Conservation (phyloP, 2,113 vertebrate genomes). For the Ploceus nigricollis region DNA sequence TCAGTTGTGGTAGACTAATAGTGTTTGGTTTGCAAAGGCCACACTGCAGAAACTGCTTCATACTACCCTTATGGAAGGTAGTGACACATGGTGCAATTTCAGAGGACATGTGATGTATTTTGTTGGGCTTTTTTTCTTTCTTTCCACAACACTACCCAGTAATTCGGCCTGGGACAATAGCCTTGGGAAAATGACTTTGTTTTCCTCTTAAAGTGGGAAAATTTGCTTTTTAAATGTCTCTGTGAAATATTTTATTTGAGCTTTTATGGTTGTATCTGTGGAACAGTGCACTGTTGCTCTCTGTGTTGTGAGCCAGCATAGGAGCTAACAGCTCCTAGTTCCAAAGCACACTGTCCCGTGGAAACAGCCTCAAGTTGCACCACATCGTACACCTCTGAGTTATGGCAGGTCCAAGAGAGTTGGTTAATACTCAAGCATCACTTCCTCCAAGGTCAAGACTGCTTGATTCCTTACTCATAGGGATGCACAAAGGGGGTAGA, state of each 20-base stretch:
- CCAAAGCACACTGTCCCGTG: not conserved
- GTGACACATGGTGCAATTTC: not conserved
- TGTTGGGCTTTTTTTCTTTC: no score
- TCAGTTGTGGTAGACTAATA: not conserved
- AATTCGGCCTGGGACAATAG: not conserved
- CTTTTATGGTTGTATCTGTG: not conserved
- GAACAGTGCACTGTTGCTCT: not conserved
- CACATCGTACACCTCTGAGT: rapidly evolving
- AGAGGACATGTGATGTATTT: not conserved
- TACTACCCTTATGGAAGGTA: not conserved
- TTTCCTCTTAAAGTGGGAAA: not conserved
- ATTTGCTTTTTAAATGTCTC: not conserved
- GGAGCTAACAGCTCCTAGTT: not conserved
- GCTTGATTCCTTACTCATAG: not conserved
- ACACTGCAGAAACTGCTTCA: not conserved
- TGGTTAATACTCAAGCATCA: not conserved
- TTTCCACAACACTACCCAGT: not conserved
- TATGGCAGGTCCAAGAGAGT: not conserved
- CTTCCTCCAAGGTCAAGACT: not conserved
- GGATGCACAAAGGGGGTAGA: not conserved
- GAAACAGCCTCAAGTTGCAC: not conserved
- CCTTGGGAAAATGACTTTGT: not conserved
- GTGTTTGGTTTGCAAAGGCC: not conserved
- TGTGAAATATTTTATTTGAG: not conserved
- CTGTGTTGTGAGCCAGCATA: not conserved